Conservation (phyloP, 92 coral and sea anemone species). For the Scolanthus callimorphus region DNA sequence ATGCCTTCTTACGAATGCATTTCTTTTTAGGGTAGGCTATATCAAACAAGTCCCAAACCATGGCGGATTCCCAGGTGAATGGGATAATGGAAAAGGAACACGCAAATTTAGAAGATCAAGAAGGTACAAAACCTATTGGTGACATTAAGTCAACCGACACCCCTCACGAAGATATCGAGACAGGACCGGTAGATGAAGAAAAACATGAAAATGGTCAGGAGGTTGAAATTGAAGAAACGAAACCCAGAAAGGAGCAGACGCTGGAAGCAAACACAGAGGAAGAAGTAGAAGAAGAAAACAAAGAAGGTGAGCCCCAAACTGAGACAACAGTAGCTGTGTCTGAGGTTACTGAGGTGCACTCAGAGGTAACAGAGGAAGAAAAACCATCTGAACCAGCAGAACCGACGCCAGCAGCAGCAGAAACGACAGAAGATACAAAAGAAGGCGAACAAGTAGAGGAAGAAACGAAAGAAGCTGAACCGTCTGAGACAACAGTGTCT, state of each 20-base stretch:
- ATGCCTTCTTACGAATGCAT: no score
- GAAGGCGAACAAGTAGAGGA: not conserved
- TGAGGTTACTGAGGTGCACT: no score
- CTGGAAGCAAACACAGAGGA: no score
- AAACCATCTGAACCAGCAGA: not conserved
- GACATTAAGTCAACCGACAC: not conserved
- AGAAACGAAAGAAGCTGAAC: not conserved
- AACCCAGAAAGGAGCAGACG: conserved; percentile 1
- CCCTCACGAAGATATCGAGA: not conserved
- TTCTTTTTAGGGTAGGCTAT: no score
- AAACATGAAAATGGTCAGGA: not conserved
- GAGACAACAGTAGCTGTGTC: not conserved
- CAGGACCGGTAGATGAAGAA: not conserved
- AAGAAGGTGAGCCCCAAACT: not conserved
- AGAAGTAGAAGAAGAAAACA: not conserved
- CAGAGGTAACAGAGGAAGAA: not conserved
- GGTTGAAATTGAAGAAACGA: not conserved
- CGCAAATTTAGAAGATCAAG: not conserved
- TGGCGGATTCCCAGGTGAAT: not conserved
- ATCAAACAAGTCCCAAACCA: no score
- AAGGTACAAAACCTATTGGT: not conserved
- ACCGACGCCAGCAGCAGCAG: not conserved
- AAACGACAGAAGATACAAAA: not conserved
- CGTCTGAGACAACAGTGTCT: no score
- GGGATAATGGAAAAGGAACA: not conserved